Evolutionary conservation across 1,140 invertebrate species (phyloP), one percentile per base, ranked within the genome.

Genomic region (Brachionus asplanchnoidis): DNA sequence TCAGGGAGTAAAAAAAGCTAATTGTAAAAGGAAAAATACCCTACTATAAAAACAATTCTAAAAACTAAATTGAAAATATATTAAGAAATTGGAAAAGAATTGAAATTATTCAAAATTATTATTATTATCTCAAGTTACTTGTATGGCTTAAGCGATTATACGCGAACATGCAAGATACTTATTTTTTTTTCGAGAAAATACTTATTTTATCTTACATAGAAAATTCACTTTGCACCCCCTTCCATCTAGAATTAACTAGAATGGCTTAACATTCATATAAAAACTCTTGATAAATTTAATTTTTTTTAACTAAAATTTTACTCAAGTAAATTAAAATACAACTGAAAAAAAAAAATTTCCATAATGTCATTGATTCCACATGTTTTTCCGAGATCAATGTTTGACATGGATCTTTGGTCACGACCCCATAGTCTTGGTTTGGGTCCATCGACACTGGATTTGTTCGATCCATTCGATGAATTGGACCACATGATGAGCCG

Each of bases 371-470:
- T 78, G 6, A 56, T 46, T 78, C 75, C 75, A 50, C 42, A 78
- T 26, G 20, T 26, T 3, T 78, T 78, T 78, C 75, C 28, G 6
- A 36, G 75, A 40, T 78, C 75, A 46, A 78, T 78, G 75, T 78
- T 78, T 56, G 75, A 78, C 75, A 78, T 78, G 75, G 75, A 78
- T 56, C n/a, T 50, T 28, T 78, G 75, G 75, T 36, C 50, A 2
- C 28, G 50, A 23, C 75, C 75, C 26, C 12, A 42, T 23, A 36
- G 50, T 56, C 26, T 46, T 28, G 42, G 75, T 11, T 56, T 56
- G 32, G 75, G 75, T 78, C 75, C 42, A 46, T 78, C 75, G 2
- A 73, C 36, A 73, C 3, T 73, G 23, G 70, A 46, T 17, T 46
- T 73, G n/a, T 73, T 40, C 68, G 23, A 53, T 53, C 26, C 17